These are phyloP conservation scores for Trypoxylus dichotomus DNA, from an alignment of 1,140 invertebrate genomes.

Conservation along the genomic window DNA sequence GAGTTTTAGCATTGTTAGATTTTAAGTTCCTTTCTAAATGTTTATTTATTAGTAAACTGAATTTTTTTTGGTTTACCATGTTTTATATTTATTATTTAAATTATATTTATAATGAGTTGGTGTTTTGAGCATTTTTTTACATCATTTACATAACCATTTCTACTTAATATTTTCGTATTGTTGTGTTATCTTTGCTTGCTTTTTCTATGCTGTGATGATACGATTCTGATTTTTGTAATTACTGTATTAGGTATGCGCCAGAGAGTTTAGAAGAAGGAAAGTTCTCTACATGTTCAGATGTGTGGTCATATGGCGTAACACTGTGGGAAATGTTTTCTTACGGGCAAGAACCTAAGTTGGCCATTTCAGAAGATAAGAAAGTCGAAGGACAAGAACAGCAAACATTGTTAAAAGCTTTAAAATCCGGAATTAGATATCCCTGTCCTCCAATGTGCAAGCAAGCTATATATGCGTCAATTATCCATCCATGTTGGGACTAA, in stretches of 20 bases:
- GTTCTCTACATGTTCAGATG: conserved; percentile 79
- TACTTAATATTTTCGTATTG: no score
- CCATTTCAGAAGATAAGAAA: conserved; percentile 50
- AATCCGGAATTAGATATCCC: conserved; percentile 65
- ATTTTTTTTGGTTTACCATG: no score
- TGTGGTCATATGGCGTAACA: conserved; percentile 94
- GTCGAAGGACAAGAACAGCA: conserved; percentile 50
- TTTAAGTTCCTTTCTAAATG: no score
- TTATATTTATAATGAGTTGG: no score
- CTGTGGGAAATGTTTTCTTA: conserved; percentile 92
- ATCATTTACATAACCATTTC: no score
- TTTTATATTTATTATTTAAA: no score
- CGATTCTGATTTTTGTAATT: background rate
- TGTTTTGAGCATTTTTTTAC: no score
- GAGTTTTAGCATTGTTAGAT: no score
- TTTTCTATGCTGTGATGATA: no score
- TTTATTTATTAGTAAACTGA: no score
- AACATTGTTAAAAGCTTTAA: conserved; percentile 60
- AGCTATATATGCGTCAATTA: conserved; percentile 72
- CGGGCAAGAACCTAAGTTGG: conserved; percentile 75
- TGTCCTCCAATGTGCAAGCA: conserved; percentile 73
- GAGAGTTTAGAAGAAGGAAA: conserved; percentile 77
- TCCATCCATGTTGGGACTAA: conserved; percentile 78
- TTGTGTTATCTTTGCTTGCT: no score
- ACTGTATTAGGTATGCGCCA: conserved; percentile 75